Evolutionary conservation across 2,888 invertebrate genomes (phyloP).

Genomic region (Eugnorisma glareosa): DNA sequence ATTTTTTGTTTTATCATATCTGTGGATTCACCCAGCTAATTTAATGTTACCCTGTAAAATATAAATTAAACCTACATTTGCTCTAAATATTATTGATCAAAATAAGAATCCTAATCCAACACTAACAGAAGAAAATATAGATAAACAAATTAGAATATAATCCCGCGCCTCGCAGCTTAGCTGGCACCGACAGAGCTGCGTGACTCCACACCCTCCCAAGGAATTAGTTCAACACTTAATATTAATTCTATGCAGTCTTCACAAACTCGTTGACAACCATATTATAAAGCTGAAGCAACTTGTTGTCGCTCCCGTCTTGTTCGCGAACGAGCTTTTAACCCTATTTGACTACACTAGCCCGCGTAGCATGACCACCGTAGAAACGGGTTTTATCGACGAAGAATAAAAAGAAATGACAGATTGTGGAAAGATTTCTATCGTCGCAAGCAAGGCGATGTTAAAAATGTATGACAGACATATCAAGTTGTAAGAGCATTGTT

Average conservation of each 20-base stretch:
- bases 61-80: not conserved
- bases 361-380: too few species aligned
- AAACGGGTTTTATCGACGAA: too few species aligned
- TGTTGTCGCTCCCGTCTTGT: not conserved
- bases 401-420: too few species aligned
- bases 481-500: too few species aligned
- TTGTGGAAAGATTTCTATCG: too few species aligned
- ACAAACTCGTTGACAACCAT: constrained; percentile 51
- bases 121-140: constrained; percentile 22
- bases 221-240: constrained; percentile 75
- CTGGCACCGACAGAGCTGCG: constrained; percentile 64
- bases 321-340: not conserved
- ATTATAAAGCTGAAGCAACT: constrained; percentile 44
- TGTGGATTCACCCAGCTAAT: not conserved
- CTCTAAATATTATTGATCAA: not conserved
- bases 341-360: not conserved
- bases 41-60: not conserved
- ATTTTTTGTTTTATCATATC: not conserved
- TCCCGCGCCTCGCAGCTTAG: constrained; percentile 47
- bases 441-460: too few species aligned
- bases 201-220: constrained; percentile 75
- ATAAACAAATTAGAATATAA: constrained; percentile 49
- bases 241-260: constrained; percentile 72
- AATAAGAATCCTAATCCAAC: not conserved
- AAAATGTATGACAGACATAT: too few species aligned